phyloP scores from a whole-genome alignment of 2,797 vertebrate species.

The Catharus ustulatus region DNA sequence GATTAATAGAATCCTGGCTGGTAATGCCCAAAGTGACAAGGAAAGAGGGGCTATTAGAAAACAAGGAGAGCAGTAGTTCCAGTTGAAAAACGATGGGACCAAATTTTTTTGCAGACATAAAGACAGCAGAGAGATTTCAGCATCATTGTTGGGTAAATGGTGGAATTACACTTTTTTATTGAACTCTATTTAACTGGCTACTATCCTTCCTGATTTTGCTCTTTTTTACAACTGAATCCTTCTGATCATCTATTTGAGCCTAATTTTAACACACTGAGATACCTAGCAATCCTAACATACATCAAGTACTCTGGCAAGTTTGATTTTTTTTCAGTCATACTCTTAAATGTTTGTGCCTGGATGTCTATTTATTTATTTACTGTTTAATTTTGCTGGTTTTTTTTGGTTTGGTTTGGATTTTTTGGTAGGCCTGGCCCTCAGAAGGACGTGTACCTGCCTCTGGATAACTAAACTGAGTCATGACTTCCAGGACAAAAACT shows the following conservation, averaged over 20 bases:
- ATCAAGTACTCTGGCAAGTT: background rate
- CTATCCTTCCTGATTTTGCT: background rate
- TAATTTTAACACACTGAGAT: background rate
- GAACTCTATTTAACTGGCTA: background rate
- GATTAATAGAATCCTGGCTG: background rate
- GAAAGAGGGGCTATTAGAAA: background rate
- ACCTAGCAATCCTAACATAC: background rate
- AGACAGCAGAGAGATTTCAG: background rate
- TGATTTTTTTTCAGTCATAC: background rate
- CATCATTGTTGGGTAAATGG: background rate
- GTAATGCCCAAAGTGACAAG: background rate
- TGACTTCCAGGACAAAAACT: background rate
- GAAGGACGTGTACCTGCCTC: rapidly evolving
- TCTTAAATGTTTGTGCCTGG: background rate
- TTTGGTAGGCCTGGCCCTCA: background rate
- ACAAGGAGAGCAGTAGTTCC: background rate
- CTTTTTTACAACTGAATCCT: background rate
- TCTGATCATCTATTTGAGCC: background rate
- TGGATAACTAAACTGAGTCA: background rate
- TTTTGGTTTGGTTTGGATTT: background rate
- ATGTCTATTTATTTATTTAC: background rate
- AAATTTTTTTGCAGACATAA: background rate
- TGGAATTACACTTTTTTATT: background rate
- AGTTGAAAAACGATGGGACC: background rate
- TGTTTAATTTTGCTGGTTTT: background rate